Evolutionary conservation across 2,113 vertebrate genomes (phyloP).

Genomic region (Microcebus murinus): DNA sequence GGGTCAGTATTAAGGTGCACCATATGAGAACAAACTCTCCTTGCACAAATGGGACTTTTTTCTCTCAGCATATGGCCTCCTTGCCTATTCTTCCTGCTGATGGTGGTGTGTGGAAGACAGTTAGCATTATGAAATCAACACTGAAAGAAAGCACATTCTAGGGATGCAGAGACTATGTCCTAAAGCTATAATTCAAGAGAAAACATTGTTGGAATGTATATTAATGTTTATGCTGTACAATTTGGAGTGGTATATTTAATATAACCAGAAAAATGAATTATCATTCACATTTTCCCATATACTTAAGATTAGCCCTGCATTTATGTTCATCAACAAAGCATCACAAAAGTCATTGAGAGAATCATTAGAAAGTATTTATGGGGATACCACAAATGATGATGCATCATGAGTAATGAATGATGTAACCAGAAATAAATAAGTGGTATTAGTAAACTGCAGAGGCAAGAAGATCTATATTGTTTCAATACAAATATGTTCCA

Average conservation of each 20-base stretch:
- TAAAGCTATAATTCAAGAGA: background rate
- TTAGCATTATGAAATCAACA: background rate
- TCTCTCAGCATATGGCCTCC: background rate
- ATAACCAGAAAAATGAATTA: background rate
- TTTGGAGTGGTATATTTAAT: background rate
- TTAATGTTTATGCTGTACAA: background rate
- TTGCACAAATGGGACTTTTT: background rate
- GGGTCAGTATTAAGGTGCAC: background rate
- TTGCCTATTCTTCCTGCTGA: background rate
- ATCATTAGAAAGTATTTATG: constrained; percentile 21
- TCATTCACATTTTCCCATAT: background rate
- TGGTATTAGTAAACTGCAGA: background rate
- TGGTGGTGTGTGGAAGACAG: background rate
- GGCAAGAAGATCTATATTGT: background rate
- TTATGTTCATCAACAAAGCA: background rate
- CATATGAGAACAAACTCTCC: background rate
- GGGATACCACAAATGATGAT: background rate
- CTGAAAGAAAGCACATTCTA: background rate
- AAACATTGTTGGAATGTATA: background rate
- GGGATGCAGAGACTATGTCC: background rate
- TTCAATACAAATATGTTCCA: background rate
- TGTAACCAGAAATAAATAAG: background rate
- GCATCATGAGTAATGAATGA: background rate
- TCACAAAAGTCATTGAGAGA: constrained; percentile 9
- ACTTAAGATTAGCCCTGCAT: background rate